Base-by-base conservation (phyloP, 30 jellyfish, hydroid and myxozoan genomes). In the Turritopsis rubra region DNA sequence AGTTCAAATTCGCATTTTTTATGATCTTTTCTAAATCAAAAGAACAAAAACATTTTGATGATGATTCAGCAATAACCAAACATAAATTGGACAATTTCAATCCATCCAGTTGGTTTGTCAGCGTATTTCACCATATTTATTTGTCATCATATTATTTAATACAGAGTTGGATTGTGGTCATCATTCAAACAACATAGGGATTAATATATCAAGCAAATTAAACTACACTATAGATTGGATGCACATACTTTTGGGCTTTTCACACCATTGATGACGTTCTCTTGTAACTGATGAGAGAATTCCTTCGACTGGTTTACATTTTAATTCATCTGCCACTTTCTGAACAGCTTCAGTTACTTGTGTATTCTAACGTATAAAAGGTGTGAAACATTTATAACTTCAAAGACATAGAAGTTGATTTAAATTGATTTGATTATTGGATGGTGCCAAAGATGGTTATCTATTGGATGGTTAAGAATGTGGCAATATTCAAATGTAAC, bases 291-390 rank as follows among this genome's bases (percentile, higher is more conserved):
- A 84, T n/a, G 97, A 86, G 26, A 92, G 79, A 96, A 92, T 92
- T 20, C 98, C 99, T 89, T 95, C 97, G 19, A 95, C 98, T 52
- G 99, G 99, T 85, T 95, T 95, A 86, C 99, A 95, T 82, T 95
- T 84, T 73, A 86, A 95, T 53, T 87, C 84, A 17, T 89, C 96
- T 30, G 97, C 97, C 66, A 90, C 97, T 70, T 95, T 95, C 30
- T 86, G 84, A 26, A 95, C 87, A 53, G 90, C 92, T 21, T 95
- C 99, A 30, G 99, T 95, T 26, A 90, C 96, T 41, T 81, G 80
- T 18, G 26, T 76, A 75, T 95, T 95, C 96, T 89, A 73, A 9
- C 74, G 60, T 22, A 81, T 41, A 29, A 52, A 31, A 16, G 21
- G 0, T 78, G 27, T n/a, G 54, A 9, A n/a, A 20, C 13, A n/a